phyloP scores from a whole-genome alignment of 37 sponge, comb jelly and placozoan species.

The Eunapius fragilis region DNA sequence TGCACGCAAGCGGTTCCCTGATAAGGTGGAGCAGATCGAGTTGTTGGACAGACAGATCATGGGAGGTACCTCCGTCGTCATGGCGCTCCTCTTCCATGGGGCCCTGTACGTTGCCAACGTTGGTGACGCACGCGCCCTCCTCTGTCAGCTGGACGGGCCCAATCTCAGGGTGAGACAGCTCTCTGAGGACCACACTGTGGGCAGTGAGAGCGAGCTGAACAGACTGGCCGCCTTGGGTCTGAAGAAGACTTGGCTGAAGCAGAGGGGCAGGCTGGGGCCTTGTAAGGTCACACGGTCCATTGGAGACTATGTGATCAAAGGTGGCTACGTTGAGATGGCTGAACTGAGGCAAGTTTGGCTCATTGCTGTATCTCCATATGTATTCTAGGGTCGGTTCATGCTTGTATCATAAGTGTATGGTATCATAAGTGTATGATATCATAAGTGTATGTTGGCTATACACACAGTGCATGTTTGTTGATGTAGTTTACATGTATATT shows the following conservation, averaged over 20 bases:
- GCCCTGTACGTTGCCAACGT: constrained; percentile 86
- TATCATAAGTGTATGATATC: no score
- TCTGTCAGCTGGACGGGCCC: constrained; percentile 24
- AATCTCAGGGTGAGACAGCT: constrained; percentile 42
- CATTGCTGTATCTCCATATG: no score
- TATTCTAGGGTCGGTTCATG: no score
- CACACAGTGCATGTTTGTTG: neutral
- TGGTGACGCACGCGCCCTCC: constrained; percentile 82
- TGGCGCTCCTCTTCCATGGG: constrained; percentile 50
- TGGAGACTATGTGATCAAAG: constrained; percentile 90
- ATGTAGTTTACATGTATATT: neutral
- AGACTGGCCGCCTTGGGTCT: constrained; percentile 73
- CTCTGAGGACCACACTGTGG: constrained; percentile 84
- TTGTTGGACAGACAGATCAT: constrained; percentile 61
- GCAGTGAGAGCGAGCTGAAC: constrained; percentile 68
- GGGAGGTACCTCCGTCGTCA: constrained; percentile 74
- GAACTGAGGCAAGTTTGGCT: constrained; percentile 49
- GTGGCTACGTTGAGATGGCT: constrained; percentile 88
- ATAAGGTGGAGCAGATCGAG: constrained; percentile 46
- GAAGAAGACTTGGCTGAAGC: constrained; percentile 28
- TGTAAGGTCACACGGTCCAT: constrained; percentile 85
- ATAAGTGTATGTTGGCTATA: neutral
- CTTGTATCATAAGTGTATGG: no score
- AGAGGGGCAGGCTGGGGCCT: constrained; percentile 57
- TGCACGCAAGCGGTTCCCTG: constrained; percentile 34